Evolutionary conservation across 1,140 invertebrate genomes (phyloP).

Genomic region (Drosophila ohnishii): DNA sequence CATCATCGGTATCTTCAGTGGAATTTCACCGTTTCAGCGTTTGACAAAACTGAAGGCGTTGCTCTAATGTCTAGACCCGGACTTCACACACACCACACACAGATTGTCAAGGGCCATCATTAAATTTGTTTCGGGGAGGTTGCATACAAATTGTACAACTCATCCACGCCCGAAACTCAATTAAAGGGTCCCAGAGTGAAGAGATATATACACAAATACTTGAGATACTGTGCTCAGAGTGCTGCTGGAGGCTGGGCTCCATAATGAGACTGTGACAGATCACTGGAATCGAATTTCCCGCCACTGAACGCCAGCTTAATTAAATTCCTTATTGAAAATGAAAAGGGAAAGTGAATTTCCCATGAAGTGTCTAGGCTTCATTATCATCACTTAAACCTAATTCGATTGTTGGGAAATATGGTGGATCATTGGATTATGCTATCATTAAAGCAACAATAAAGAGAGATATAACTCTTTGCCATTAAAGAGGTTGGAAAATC

Average conservation of each 20-base stretch:
- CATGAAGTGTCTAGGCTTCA: slow-evolving; percentile 29
- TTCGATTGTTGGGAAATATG: slow-evolving; percentile 14
- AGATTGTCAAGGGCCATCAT: slow-evolving; percentile 26
- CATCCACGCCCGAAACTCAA: slow-evolving; percentile 31
- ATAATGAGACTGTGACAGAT: slow-evolving; percentile 47
- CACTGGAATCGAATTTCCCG: slow-evolving; percentile 31
- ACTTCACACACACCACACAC: slow-evolving; percentile 6
- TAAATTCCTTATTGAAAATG: slow-evolving; percentile 20
- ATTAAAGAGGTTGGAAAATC: background rate
- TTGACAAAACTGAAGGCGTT: slow-evolving; percentile 59
- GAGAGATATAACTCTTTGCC: background rate
- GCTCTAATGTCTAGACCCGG: background rate
- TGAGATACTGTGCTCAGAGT: background rate
- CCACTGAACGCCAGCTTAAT: slow-evolving; percentile 22
- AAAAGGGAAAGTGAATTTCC: slow-evolving; percentile 36
- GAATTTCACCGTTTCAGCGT: slow-evolving; percentile 34
- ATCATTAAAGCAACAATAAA: background rate
- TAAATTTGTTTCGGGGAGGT: slow-evolving; percentile 43
- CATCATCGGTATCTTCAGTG: slow-evolving; percentile 20
- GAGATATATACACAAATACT: background rate
- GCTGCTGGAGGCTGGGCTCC: slow-evolving; percentile 12
- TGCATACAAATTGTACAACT: slow-evolving; percentile 35
- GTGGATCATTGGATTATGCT: slow-evolving; percentile 8
- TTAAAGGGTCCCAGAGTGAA: slow-evolving; percentile 23
- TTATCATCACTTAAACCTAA: slow-evolving; percentile 6